Evolutionary conservation across 2,888 invertebrate species (phyloP).

Genomic region (Sericinus montela): DNA sequence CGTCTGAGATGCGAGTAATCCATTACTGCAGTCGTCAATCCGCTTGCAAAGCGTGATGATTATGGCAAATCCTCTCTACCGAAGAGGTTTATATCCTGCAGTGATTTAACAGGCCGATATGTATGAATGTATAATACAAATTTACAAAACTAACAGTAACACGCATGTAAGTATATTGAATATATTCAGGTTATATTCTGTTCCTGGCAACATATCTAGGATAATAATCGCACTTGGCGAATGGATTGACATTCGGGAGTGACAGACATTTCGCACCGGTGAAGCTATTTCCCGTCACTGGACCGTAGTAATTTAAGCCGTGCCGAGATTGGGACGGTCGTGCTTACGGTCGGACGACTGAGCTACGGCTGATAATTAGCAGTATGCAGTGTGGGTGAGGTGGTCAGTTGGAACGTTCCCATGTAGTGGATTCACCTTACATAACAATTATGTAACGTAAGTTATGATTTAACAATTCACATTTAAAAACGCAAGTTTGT

Average conservation of each 20-base stretch:
- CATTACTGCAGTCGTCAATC: too few species aligned
- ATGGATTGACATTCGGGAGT: conserved; percentile 3
- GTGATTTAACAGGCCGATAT: too few species aligned
- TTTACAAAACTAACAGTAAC: too few species aligned
- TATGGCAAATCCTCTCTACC: too few species aligned
- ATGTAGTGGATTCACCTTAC: neutral
- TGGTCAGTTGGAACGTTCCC: neutral
- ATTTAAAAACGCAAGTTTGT: too few species aligned
- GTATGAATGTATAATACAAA: too few species aligned
- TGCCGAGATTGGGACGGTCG: conserved; percentile 11
- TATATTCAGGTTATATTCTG: too few species aligned
- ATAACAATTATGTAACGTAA: neutral
- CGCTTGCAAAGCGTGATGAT: too few species aligned
- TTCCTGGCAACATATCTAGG: too few species aligned
- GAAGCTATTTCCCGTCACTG: conserved; percentile 9
- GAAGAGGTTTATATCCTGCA: too few species aligned
- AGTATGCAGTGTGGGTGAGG: neutral
- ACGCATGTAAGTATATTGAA: too few species aligned
- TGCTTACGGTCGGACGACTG: neutral
- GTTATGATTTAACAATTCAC: neutral
- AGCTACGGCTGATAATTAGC: conserved; percentile 12
- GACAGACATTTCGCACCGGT: conserved; percentile 13
- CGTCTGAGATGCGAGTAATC: too few species aligned
- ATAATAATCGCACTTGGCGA: neutral
- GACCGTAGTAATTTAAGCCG: conserved; percentile 12